Percentiles rank a stretch among this genome's conserved stretches.
These are phyloP conservation scores for Istiophorus platypterus DNA, from an alignment of 2,113 vertebrate species.

Conservation along the genomic window DNA sequence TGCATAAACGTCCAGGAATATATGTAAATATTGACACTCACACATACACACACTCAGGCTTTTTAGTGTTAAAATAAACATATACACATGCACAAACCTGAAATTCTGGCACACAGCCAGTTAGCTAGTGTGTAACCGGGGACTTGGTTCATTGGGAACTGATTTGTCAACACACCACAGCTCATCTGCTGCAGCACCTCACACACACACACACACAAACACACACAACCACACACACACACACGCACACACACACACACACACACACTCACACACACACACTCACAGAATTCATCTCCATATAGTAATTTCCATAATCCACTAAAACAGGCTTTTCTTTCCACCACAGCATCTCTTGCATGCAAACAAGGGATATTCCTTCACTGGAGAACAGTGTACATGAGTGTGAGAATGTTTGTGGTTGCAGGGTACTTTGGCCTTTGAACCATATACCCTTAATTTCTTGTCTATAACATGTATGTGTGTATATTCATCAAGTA, in stretches of 20 bases:
- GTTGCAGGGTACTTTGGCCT: background rate
- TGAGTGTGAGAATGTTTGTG: background rate
- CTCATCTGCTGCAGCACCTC: constrained; percentile 23
- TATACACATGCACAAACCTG: constrained; percentile 34
- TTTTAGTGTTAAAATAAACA: constrained; percentile 33
- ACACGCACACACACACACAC: constrained; percentile 13
- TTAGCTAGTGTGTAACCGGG: constrained; percentile 46
- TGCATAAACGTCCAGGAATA: constrained; percentile 25
- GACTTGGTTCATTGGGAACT: constrained; percentile 54
- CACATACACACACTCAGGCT: background rate
- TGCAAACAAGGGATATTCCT: constrained; percentile 52
- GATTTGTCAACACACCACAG: constrained; percentile 60
- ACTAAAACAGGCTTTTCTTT: constrained; percentile 59
- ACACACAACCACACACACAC: constrained; percentile 19
- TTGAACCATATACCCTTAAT: no score
- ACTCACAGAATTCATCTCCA: constrained; percentile 38
- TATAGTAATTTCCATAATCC: constrained; percentile 65
- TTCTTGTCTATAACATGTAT: background rate
- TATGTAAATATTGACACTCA: background rate
- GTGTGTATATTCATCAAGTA: background rate
- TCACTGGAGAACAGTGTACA: constrained; percentile 1
- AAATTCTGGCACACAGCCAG: constrained; percentile 45
- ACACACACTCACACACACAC: constrained; percentile 12
- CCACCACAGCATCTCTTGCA: constrained; percentile 7
- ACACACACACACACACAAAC: constrained; percentile 15